These are phyloP conservation scores for Nephrotoma flavescens DNA, from an alignment of 2,888 invertebrate species.

Conservation along the genomic window DNA sequence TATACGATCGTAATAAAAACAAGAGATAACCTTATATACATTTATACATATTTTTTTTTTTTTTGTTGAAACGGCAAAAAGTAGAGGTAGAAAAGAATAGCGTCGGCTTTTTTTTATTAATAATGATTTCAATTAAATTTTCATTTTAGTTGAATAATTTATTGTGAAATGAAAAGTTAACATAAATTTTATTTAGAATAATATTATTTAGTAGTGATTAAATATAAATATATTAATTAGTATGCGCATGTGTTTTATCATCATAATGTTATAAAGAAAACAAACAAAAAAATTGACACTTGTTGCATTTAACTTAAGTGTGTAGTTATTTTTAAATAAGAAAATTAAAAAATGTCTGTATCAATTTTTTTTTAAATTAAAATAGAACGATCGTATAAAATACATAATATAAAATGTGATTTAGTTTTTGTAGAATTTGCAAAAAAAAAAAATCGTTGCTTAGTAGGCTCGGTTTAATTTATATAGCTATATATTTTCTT, in stretches of 20 bases:
- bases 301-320: neutral
- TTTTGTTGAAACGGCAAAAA: neutral
- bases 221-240: neutral
- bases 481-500: neutral
- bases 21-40: neutral
- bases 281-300: neutral
- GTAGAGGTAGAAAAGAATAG: neutral
- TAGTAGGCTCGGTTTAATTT: neutral
- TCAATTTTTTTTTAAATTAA: neutral
- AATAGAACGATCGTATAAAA: neutral
- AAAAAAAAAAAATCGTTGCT: neutral
- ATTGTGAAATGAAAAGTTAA: neutral
- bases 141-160: neutral
- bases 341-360: neutral
- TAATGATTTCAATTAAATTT: neutral
- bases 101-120: neutral
- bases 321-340: neutral
- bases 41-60: neutral
- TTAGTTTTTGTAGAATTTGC: neutral
- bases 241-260: conserved; percentile 1
- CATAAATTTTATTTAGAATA: neutral
- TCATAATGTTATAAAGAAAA: neutral
- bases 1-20: neutral
- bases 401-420: neutral
- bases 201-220: neutral